Percentiles rank a stretch among this genome's conserved stretches.
These are phyloP conservation scores for Cryptoprocta ferox DNA, from an alignment of 2,797 vertebrate species.

Conservation along the genomic window DNA sequence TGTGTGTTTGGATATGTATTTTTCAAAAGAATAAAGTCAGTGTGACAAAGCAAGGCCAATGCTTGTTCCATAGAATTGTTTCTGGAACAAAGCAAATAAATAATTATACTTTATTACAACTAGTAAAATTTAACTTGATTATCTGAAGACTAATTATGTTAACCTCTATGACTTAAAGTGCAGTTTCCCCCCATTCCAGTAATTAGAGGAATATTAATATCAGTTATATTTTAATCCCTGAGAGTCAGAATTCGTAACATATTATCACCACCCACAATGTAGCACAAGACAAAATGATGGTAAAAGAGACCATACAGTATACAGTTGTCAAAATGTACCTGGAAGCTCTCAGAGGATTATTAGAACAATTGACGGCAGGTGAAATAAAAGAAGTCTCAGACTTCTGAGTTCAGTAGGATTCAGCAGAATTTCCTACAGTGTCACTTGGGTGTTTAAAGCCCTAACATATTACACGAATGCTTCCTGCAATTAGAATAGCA, in stretches of 20 bases:
- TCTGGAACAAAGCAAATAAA: conserved; percentile 65
- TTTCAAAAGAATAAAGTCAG: conserved; percentile 46
- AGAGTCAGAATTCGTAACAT: conserved; percentile 21
- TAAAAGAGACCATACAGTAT: conserved; percentile 21
- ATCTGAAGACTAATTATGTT: conserved; percentile 61
- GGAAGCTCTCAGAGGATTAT: conserved; percentile 47
- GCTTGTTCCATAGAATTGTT: conserved; percentile 14
- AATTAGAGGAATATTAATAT: conserved; percentile 58
- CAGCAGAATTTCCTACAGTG: conserved; percentile 52
- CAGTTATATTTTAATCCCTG: not conserved
- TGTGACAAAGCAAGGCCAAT: not conserved
- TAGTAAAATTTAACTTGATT: conserved; percentile 64
- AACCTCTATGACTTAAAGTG: not conserved
- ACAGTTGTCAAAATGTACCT: conserved; percentile 65
- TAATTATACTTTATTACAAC: conserved; percentile 42
- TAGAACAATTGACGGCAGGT: conserved; percentile 35
- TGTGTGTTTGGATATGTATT: not conserved
- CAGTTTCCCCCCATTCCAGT: not conserved
- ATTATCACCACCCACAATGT: not conserved
- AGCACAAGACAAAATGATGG: not conserved
- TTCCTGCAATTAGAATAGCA: conserved; percentile 62
- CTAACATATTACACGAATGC: conserved; percentile 13
- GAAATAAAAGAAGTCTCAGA: conserved; percentile 61
- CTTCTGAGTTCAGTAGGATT: conserved; percentile 56
- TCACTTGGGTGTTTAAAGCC: conserved; percentile 45